Evolutionary conservation across 2,113 vertebrate species (phyloP), one percentile per base, ranked within the genome.

Genomic region (Axis porcinus): DNA sequence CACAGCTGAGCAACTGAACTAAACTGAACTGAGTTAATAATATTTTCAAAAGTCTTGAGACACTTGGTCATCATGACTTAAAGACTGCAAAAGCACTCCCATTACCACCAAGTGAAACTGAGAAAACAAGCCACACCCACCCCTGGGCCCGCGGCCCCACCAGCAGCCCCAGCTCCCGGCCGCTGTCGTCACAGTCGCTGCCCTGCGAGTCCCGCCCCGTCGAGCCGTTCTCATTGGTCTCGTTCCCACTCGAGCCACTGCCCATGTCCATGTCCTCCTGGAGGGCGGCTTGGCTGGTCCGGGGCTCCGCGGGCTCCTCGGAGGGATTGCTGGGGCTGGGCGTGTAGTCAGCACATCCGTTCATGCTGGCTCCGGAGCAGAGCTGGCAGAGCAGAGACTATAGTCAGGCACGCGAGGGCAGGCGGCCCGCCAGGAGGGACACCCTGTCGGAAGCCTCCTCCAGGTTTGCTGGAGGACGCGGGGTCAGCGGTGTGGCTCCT

Each of bases 221-320:
- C 0, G 99, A 99, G 94, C 99, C 60, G 84, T 99, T 99, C 79
- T 99, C 98, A 16, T 88, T 97, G 45, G 98, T 89, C 57, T 98
- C 99, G 10, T 99, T 99, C 14, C 99, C 98, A 11, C 99, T 99
- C 0, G 99, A 99, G 87, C 99, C 99, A 12, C 99, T 99, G 96
- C 99, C 99, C 99, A 99, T 99, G 96, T 99, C 99, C 86, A 99
- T 98, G 6, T 99, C 99, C 89, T 99, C 99, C 30, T 99, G 99
- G 76, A 99, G 97, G 3, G 95, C 91, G 45, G 97, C 98, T 4
- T 0, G 97, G 96, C 95, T 86, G 36, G 98, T 60, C 97, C 98
- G 23, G 98, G 99, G 96, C 97, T 99, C 98, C 45, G 50, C 3
- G 11, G 98, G 97, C 89, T 99, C 98, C 74, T 99, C 98, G 30